Conservation (phyloP, 2,888 invertebrate species). For the Cryptocephalus primarius region DNA sequence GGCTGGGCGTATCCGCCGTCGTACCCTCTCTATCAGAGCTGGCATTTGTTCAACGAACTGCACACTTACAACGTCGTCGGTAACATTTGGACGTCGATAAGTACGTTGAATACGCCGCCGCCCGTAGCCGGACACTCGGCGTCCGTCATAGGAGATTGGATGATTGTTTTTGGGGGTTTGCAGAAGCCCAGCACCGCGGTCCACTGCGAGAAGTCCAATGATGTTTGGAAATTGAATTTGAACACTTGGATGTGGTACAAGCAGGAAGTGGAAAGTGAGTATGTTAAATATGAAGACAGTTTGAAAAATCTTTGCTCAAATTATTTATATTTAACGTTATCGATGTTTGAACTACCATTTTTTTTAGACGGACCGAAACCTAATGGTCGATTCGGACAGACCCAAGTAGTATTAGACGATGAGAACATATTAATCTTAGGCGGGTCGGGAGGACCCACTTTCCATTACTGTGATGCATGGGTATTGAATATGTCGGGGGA, state of each 20-base stretch:
- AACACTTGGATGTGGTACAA: conserved; percentile 66
- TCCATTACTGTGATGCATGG: conserved; percentile 88
- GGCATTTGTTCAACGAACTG: conserved; percentile 84
- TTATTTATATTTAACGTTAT: too few relatives aligned
- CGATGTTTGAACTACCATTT: background rate
- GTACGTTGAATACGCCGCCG: conserved; percentile 53
- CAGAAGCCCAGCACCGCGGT: conserved; percentile 32
- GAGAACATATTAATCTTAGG: conserved; percentile 71
- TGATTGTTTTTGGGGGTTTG: conserved; percentile 62
- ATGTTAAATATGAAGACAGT: background rate
- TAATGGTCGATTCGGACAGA: conserved; percentile 70
- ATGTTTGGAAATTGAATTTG: conserved; percentile 82
- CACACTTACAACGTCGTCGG: conserved; percentile 74
- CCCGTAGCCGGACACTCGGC: conserved; percentile 91
- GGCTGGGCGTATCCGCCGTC: conserved; percentile 91
- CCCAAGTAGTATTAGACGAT: conserved; percentile 73
- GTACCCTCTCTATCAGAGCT: conserved; percentile 73
- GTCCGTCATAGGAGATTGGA: conserved; percentile 66
- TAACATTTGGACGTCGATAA: conserved; percentile 68
- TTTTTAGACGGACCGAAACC: conserved; percentile 23
- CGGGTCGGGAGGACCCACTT: conserved; percentile 79
- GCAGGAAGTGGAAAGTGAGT: conserved; percentile 45
- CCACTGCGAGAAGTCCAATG: conserved; percentile 53
- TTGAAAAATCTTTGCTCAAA: too few relatives aligned
- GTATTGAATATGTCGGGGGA: conserved; percentile 62